These are phyloP conservation scores for Tupaia chinensis DNA, from an alignment of 2,113 vertebrate species.

Conservation along the genomic window DNA sequence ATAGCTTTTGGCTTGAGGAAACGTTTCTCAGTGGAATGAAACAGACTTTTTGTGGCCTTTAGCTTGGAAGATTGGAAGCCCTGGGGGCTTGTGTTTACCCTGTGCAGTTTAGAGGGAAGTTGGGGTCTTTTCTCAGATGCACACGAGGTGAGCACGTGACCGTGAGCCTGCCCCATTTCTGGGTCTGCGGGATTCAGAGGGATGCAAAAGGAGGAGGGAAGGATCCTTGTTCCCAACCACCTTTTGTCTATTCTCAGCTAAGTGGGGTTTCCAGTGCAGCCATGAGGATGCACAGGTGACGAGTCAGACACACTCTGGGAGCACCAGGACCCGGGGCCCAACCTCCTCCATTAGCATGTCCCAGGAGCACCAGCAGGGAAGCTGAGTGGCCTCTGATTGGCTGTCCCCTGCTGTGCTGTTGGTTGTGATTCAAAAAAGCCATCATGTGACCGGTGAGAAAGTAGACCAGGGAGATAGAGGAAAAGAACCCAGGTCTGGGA, in stretches of 20 bases:
- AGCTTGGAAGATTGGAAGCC: neutral
- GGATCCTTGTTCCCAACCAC: neutral
- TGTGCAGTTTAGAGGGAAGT: neutral
- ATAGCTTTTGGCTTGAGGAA: neutral
- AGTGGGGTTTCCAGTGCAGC: neutral
- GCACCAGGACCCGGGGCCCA: too few species aligned
- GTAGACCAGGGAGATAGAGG: neutral
- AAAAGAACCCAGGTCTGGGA: neutral
- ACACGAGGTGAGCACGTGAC: rapidly evolving
- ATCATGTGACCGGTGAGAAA: neutral
- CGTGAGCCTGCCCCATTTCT: neutral
- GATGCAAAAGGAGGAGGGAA: rapidly evolving
- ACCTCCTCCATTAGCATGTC: neutral
- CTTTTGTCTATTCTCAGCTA: rapidly evolving
- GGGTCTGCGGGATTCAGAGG: neutral
- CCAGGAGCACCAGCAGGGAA: neutral
- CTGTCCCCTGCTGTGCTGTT: too few species aligned
- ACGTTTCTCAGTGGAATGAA: neutral
- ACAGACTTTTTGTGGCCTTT: neutral
- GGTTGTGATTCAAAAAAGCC: neutral
- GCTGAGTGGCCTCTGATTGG: rapidly evolving
- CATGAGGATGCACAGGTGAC: rapidly evolving
- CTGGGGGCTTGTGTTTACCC: neutral
- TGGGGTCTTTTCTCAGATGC: neutral
- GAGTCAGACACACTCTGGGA: neutral